Evolutionary conservation across 2,113 vertebrate species (phyloP).

Genomic region (Lota lota): DNA sequence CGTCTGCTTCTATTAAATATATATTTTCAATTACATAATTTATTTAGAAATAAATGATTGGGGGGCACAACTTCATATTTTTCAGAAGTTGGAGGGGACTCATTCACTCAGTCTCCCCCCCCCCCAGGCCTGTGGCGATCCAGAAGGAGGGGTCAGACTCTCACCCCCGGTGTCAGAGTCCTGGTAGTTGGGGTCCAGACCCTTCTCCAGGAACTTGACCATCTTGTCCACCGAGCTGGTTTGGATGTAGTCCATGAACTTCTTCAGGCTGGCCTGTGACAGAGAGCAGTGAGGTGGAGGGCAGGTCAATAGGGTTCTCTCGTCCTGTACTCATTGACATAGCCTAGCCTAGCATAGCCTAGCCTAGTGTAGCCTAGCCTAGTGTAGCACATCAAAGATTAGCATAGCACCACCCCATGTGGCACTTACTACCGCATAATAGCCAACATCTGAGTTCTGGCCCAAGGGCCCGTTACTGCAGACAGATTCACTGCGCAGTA

Average conservation of each 20-base stretch:
- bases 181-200: conserved; percentile 90
- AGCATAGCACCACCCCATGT: neutral
- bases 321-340: no score
- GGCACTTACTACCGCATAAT: neutral
- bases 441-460: neutral
- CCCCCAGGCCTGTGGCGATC: no score
- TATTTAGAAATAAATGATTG: no score
- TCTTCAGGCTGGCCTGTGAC: conserved; percentile 85
- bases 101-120: no score
- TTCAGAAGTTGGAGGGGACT: no score
- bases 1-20: no score
- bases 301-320: neutral
- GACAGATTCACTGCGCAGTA: neutral
- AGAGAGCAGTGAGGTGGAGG: neutral
- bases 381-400: neutral
- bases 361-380: neutral
- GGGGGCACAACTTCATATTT: no score
- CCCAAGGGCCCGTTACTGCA: conserved; percentile 4
- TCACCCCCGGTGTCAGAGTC: conserved; percentile 87
- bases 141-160: no score
- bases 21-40: no score
- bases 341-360: no score
- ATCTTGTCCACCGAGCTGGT: conserved; percentile 85
- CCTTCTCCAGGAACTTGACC: conserved; percentile 86
- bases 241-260: conserved; percentile 90